A percentile compares a stretch with the other conserved stretches of the same genome.
phyloP scores from a whole-genome alignment of 2,888 invertebrate species.

The Drosophila anomelani region DNA sequence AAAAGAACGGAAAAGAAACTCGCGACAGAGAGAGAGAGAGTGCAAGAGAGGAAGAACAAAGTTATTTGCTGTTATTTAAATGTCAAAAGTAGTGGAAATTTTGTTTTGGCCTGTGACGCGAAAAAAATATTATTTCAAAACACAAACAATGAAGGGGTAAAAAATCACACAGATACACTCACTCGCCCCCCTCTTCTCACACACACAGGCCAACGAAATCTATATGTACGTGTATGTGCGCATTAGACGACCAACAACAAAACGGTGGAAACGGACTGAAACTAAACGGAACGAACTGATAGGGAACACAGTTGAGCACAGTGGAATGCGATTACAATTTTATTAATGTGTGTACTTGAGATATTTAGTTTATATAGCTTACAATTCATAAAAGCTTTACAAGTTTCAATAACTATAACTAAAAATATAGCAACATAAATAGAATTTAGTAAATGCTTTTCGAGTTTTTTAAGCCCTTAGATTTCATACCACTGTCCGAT shows the following conservation, averaged over 20 bases:
- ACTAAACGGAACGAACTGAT: constrained; percentile 63
- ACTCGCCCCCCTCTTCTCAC: constrained; percentile 14
- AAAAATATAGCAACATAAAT: not conserved
- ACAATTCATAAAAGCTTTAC: not conserved
- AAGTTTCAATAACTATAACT: not conserved
- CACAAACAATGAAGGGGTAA: constrained; percentile 37
- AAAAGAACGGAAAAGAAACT: not conserved
- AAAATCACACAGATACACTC: constrained; percentile 30
- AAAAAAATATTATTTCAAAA: constrained; percentile 37
- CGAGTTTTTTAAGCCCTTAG: not conserved
- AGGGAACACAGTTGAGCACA: constrained; percentile 63
- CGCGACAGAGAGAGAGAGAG: not conserved
- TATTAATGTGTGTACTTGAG: not conserved
- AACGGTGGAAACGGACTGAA: constrained; percentile 42
- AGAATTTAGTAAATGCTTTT: not conserved
- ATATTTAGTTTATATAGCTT: not conserved
- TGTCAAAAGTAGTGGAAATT: constrained; percentile 44
- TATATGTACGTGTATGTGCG: constrained; percentile 41
- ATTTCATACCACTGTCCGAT: constrained; percentile 22
- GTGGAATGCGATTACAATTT: constrained; percentile 24
- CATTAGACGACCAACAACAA: constrained; percentile 64
- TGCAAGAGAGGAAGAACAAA: constrained; percentile 1
- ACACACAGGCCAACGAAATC: constrained; percentile 20
- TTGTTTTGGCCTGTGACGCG: constrained; percentile 51
- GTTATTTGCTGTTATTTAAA: constrained; percentile 43